Conservation (phyloP, 2,113 vertebrate species). For the Gallinago paraguaiae region DNA sequence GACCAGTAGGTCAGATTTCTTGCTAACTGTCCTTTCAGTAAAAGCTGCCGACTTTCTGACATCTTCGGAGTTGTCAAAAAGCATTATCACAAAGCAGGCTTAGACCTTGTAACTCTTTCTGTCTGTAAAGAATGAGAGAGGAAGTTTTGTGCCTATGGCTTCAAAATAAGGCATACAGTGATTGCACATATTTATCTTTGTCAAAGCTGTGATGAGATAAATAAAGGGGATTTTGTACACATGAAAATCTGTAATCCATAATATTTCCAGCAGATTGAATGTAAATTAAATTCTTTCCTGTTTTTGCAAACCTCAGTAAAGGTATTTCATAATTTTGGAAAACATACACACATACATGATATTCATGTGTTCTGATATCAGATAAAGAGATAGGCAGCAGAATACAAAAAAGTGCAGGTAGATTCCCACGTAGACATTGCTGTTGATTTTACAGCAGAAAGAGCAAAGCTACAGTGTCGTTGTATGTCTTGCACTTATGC, state of each 20-base stretch:
- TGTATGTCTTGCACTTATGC: neutral
- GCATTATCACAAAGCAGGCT: conserved; percentile 17
- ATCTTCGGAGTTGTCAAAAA: conserved; percentile 48
- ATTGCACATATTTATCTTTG: conserved; percentile 14
- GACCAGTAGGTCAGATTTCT: conserved; percentile 20
- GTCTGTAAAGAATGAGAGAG: neutral
- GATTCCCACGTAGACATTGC: neutral
- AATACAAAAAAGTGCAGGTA: neutral
- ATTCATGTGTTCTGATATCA: neutral
- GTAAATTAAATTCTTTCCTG: neutral
- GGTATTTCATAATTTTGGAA: neutral
- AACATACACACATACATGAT: neutral
- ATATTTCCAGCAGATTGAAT: neutral
- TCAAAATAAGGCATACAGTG: conserved; percentile 2
- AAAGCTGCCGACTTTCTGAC: conserved; percentile 4
- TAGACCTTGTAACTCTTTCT: conserved; percentile 17
- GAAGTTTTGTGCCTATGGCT: conserved; percentile 19
- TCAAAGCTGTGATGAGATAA: neutral
- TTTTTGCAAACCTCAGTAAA: neutral
- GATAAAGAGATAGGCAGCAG: neutral
- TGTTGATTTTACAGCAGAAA: neutral
- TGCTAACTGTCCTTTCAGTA: neutral
- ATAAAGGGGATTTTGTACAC: neutral
- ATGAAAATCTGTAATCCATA: neutral
- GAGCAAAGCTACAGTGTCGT: neutral